Evolutionary conservation across 2,113 vertebrate species (phyloP).

Genomic region (Atlantisia rogersi): DNA sequence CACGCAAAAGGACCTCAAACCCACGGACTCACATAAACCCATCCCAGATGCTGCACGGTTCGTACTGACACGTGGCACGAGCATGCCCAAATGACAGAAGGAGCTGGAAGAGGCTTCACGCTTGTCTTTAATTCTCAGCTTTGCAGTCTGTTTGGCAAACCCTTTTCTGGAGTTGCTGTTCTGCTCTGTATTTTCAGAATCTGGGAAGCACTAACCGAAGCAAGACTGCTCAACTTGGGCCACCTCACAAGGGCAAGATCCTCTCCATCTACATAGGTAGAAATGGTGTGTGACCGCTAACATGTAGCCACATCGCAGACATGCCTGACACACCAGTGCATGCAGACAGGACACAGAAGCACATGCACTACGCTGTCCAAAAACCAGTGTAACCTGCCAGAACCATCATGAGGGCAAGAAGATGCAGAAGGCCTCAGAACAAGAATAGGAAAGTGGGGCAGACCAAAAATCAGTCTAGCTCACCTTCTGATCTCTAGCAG

Average conservation of each 20-base stretch:
- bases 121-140: neutral
- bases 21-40: conserved; percentile 6
- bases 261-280: neutral
- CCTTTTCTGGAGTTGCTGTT: neutral
- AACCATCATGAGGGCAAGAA: neutral
- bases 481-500: neutral
- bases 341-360: neutral
- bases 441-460: neutral
- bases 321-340: accelerated
- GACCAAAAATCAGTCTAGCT: neutral
- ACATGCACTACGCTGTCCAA: neutral
- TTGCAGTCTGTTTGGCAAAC: neutral
- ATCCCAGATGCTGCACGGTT: neutral
- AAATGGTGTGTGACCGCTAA: neutral
- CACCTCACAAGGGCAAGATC: neutral
- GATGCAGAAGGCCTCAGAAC: neutral
- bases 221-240: neutral
- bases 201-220: neutral
- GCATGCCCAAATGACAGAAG: neutral
- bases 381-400: neutral
- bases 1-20: neutral
- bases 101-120: neutral
- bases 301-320: accelerated
- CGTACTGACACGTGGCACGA: neutral
- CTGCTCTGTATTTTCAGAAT: neutral